Evolutionary conservation across 2,113 vertebrate genomes (phyloP), one percentile per base, ranked within the genome.

Genomic region (Pimephales promelas): DNA sequence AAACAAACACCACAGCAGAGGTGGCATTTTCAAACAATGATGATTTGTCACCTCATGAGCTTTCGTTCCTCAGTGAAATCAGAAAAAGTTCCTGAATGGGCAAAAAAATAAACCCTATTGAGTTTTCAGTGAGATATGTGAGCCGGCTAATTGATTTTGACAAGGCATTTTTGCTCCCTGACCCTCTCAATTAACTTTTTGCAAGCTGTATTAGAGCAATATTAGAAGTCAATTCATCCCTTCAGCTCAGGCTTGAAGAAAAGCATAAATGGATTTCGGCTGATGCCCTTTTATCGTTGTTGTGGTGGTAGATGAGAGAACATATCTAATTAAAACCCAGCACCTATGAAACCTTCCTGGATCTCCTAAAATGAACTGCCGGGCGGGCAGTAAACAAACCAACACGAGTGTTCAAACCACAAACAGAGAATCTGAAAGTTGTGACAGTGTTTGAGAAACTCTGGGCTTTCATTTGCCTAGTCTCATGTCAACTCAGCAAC

Each of bases 251-350:
- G 52, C 71, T 84, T 81, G 56, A 73, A 84, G 26, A 10, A 57
- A 81, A 84, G 83, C 66, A 75, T 76, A 89, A 87, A 85, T 86
- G 59, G 56, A 78, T 85, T 89, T 75, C 18, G 34, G 75, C 47
- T 71, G 76, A 80, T 87, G 84, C 71, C 71, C 34, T 78, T 59
- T 81, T 79, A 78, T 76, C 56, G 64, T 81, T 72, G 70, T 82
- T 62, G 68, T 76, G 45, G 43, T 61, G 57, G 47, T 45, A 72
- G 43, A 76, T 72, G 52, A 82, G 80, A 56, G 49, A 71, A 74
- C 75, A 66, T 52, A 75, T 77, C 82, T 84, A 84, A 89, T 89
- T 89, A 86, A 87, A 85, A 83, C 81, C 78, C 75, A 76, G 34
- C 71, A 82, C 61, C 68, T 40, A 47, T 80, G 72, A 87, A 83